phyloP scores from a whole-genome alignment of 2,113 vertebrate genomes.

The Phalacrocorax aristotelis region DNA sequence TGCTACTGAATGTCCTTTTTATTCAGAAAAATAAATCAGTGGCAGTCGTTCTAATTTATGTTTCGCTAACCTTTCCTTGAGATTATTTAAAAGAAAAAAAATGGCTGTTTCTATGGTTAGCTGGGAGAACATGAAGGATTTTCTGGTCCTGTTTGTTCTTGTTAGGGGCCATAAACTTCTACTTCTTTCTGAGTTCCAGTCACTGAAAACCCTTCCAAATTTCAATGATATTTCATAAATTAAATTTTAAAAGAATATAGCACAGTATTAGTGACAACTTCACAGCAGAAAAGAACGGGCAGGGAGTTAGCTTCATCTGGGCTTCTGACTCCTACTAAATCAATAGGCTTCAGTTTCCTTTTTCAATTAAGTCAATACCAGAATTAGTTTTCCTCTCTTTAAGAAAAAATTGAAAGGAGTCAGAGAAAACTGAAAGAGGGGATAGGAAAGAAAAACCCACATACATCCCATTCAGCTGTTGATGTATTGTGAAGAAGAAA shows the following conservation, averaged over 20 bases:
- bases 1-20: constrained; percentile 82
- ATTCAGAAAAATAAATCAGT: constrained; percentile 72
- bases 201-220: neutral
- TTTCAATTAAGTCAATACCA: neutral
- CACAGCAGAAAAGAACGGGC: neutral
- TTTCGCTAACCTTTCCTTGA: constrained; percentile 66
- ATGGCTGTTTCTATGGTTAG: constrained; percentile 1
- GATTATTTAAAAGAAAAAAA: constrained; percentile 40
- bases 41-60: constrained; percentile 47
- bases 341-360: neutral
- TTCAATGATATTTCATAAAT: constrained; percentile 24
- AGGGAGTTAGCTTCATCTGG: neutral
- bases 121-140: constrained; percentile 46
- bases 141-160: constrained; percentile 40
- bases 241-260: neutral
- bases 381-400: neutral
- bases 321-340: neutral
- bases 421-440: neutral
- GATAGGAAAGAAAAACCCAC: neutral
- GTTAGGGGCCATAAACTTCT: constrained; percentile 29
- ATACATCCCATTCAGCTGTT: neutral
- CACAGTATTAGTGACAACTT: neutral
- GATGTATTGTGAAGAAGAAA: neutral
- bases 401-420: neutral
- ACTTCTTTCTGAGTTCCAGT: neutral